Evolutionary conservation across 2,888 invertebrate species (phyloP), one percentile per base, ranked within the genome.

Genomic region (Scotopteryx bipunctaria): DNA sequence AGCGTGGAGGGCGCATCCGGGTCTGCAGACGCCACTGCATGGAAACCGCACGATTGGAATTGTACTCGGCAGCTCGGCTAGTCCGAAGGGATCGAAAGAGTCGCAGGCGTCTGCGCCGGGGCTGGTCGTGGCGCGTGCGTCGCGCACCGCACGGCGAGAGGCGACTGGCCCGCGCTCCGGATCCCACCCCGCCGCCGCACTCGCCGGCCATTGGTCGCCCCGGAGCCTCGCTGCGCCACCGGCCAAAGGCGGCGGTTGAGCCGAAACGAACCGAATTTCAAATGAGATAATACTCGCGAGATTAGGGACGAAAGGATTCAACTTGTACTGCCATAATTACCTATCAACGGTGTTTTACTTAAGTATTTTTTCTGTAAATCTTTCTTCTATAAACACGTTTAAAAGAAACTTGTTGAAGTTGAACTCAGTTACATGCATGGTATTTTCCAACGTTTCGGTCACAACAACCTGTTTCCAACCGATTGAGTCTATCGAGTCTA

Each of bases 121-220:
- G 63, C 62, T 61, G 63, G 63, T 64, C 69, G 66, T 31, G 6
- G 80, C 71, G 69, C 69, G 72, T 67, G 71, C 77, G 73, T 64
- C 72, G 69, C 67, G 71, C 78, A 78, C 81, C 81, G 83, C 75
- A 77, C 79, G 82, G 80, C 77, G 75, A 76, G 76, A 78, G 77
- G 77, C 75, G 73, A 77, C 77, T 78, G 74, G 73, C 76, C 76
- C 74, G 81, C 71, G 75, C 72, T 72, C 69, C 69, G 67, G 62
- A 66, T 61, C 67, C 64, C 64, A 63, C 64, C 69, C 69, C 71
- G 63, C 69, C 71, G 57, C 61, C 46, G 66, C 65, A 63, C 71
- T 55, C 61, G 69, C 68, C 64, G 66, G 68, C 76, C 67, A 78
- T 76, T 75, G 78, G 72, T 73, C 76, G 67, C 82, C 76, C 78